A percentile compares a stretch with the other conserved stretches of the same genome.
Conservation (phyloP, 2,888 invertebrate species). For the Buathra laborator region DNA sequence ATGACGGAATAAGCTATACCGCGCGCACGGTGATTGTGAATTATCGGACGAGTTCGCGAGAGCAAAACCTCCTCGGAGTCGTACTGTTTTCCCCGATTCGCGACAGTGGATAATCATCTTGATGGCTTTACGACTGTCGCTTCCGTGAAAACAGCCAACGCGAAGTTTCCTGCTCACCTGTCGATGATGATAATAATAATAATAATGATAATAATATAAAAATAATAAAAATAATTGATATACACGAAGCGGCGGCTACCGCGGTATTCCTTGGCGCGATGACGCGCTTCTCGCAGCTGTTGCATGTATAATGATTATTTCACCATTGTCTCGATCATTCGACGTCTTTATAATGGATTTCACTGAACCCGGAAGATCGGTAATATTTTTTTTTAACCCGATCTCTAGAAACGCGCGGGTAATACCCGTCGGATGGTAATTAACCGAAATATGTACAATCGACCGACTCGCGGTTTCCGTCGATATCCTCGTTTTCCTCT, state of each 20-base stretch:
- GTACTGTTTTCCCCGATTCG: not conserved
- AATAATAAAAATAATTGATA: not conserved
- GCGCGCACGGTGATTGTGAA: constrained; percentile 73
- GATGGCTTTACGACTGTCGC: constrained; percentile 69
- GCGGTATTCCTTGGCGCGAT: not conserved
- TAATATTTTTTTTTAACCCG: not conserved
- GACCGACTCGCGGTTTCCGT: not conserved
- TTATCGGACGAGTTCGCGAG: constrained; percentile 68
- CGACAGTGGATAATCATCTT: constrained; percentile 2
- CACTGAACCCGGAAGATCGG: not conserved
- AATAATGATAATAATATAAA: not conserved
- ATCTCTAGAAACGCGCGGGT: not conserved
- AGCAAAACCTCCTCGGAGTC: not conserved
- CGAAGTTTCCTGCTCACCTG: constrained; percentile 1
- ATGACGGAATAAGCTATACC: constrained; percentile 68
- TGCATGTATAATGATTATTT: constrained; percentile 1
- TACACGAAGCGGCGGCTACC: not conserved
- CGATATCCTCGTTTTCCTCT: not conserved
- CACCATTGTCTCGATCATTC: not conserved
- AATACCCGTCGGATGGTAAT: not conserved
- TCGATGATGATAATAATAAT: not conserved
- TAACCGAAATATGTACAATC: not conserved
- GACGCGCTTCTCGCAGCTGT: not conserved
- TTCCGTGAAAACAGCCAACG: not conserved
- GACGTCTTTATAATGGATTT: not conserved